A percentile compares a stretch with the other conserved stretches of the same genome.
Evolutionary conservation across 2,888 invertebrate genomes (phyloP).

Genomic region (Copidosoma aretas): DNA sequence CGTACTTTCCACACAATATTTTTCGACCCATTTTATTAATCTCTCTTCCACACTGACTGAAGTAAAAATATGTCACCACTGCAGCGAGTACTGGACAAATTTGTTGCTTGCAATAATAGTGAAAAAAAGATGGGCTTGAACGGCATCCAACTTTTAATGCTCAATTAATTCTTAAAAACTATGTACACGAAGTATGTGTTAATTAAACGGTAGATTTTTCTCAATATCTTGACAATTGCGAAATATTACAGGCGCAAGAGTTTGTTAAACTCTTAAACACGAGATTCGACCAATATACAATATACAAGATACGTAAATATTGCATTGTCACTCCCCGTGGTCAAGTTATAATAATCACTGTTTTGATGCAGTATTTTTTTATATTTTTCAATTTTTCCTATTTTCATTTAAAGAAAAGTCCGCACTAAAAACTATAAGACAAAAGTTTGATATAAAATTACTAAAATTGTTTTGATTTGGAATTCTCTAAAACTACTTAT

Average conservation of each 20-base stretch:
- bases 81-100: not conserved
- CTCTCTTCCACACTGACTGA: not conserved
- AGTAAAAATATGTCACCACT: not conserved
- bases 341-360: constrained; percentile 16
- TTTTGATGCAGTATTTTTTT: no score
- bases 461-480: constrained; percentile 54
- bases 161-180: constrained; percentile 42
- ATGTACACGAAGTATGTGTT: constrained; percentile 46
- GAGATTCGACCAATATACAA: constrained; percentile 20
- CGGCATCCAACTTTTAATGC: constrained; percentile 1
- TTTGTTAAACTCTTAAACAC: constrained; percentile 4
- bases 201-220: constrained; percentile 33
- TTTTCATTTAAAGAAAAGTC: constrained; percentile 29
- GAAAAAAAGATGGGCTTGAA: constrained; percentile 16
- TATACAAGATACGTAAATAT: constrained; percentile 20
- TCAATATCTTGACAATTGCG: constrained; percentile 27
- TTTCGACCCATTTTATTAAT: not conserved
- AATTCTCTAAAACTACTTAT: constrained; percentile 6
- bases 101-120: constrained; percentile 5
- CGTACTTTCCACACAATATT: constrained; percentile 13
- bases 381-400: constrained; percentile 28
- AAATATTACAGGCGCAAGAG: constrained; percentile 29
- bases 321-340: constrained; percentile 3
- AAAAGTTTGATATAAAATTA: constrained; percentile 58
- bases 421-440: constrained; percentile 46